Evolutionary conservation across 1,140 invertebrate species (phyloP).

Genomic region (Achatina immaculata): DNA sequence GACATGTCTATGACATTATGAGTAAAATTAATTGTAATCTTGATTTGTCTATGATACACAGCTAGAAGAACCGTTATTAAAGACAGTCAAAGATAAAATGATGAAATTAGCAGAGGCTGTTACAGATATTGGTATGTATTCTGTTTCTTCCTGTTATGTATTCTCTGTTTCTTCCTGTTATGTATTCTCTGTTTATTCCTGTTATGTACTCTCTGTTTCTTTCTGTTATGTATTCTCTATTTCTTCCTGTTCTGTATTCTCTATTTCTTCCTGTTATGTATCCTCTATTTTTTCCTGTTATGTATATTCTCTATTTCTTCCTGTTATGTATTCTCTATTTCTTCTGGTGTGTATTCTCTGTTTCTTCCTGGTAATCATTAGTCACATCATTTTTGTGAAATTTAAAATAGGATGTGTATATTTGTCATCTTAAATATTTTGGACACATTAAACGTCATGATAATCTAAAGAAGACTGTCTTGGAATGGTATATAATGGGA

Average conservation of each 20-base stretch:
- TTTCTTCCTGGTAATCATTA: no score
- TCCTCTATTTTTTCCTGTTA: neutral
- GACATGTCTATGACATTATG: no score
- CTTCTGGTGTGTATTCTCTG: no score
- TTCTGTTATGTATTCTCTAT: conserved; percentile 38
- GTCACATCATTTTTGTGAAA: no score
- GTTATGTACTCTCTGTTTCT: neutral
- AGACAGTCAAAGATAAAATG: conserved; percentile 78
- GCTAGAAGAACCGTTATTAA: conserved; percentile 78
- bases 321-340: no score
- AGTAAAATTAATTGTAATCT: neutral
- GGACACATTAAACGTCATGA: no score
- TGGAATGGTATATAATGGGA: no score
- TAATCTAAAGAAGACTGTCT: no score
- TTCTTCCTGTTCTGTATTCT: neutral
- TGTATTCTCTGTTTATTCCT: conserved; percentile 34
- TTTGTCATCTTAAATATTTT: no score
- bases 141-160: neutral
- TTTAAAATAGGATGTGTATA: no score
- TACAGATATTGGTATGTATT: conserved; percentile 59
- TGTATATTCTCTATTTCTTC: neutral
- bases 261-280: conserved; percentile 37
- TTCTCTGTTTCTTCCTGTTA: neutral
- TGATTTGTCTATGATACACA: conserved; percentile 51
- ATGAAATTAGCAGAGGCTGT: conserved; percentile 74